phyloP scores from a whole-genome alignment of 2,888 invertebrate species.

The Myathropa florea region DNA sequence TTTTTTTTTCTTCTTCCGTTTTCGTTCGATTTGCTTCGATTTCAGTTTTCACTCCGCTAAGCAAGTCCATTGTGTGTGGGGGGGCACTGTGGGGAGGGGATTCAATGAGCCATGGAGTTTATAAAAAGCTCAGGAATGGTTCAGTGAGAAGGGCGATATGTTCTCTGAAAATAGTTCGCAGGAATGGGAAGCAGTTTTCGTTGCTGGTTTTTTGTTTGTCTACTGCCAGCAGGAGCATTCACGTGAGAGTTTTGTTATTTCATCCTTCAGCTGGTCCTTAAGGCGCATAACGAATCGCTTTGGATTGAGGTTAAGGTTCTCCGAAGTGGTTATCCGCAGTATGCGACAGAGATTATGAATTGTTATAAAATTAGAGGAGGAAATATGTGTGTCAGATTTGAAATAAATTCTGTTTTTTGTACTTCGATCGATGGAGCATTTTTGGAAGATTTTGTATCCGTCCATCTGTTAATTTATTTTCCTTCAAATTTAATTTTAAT shows the following conservation, averaged over 20 bases:
- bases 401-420: neutral
- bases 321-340: neutral
- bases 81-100: neutral
- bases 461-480: no score
- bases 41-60: slow-evolving; percentile 40
- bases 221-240: neutral
- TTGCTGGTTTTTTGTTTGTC: neutral
- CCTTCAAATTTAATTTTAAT: no score
- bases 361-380: neutral
- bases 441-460: no score
- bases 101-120: slow-evolving; percentile 52
- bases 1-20: slow-evolving; percentile 20
- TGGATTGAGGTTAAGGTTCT: neutral
- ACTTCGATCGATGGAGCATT: no score
- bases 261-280: slow-evolving; percentile 20
- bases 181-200: neutral
- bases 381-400: neutral
- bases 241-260: slow-evolving; percentile 15
- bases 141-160: neutral
- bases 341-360: neutral
- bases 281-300: slow-evolving; percentile 20
- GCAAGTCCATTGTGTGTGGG: slow-evolving; percentile 21
- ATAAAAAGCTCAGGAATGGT: slow-evolving; percentile 26
- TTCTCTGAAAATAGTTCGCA: slow-evolving; percentile 13
- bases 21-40: slow-evolving; percentile 56